Percentiles rank a stretch among this genome's conserved stretches.
Evolutionary conservation across 1,140 invertebrate species (phyloP).

Genomic region (Pantala flavescens): DNA sequence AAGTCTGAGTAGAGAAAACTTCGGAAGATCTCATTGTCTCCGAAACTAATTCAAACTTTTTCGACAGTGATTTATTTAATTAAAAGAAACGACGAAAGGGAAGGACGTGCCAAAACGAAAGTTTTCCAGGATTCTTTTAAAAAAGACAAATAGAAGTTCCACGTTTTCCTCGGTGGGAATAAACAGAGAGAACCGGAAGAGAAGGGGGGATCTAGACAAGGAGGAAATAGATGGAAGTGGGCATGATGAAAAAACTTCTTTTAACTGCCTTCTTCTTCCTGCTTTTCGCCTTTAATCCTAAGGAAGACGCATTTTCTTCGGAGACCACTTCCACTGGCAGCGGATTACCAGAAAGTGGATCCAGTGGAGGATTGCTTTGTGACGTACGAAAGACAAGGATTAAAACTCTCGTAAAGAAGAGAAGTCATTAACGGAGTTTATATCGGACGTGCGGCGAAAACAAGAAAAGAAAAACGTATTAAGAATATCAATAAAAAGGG

Average conservation of each 20-base stretch:
- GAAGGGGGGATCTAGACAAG: not conserved
- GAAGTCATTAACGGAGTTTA: not conserved
- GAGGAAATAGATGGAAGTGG: not conserved
- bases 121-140: too few species aligned
- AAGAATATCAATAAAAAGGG: not conserved
- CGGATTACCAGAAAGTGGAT: not conserved
- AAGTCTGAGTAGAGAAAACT: too few species aligned
- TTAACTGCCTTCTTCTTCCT: not conserved
- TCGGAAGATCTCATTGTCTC: too few species aligned
- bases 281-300: not conserved
- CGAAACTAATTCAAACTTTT: too few species aligned
- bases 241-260: slow-evolving; percentile 1
- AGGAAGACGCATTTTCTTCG: not conserved
- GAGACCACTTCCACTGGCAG: not conserved
- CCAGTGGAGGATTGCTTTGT: not conserved
- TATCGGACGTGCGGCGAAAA: not conserved
- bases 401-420: not conserved
- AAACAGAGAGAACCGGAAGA: too few species aligned
- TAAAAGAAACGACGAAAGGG: too few species aligned
- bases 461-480: not conserved
- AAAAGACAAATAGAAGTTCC: too few species aligned
- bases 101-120: too few species aligned
- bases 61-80: too few species aligned
- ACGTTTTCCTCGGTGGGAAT: too few species aligned
- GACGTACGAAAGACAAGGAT: not conserved